Percentiles rank a stretch among this genome's conserved stretches.
phyloP scores from a whole-genome alignment of 2,888 invertebrate genomes.

The Mycalesis mineus region DNA sequence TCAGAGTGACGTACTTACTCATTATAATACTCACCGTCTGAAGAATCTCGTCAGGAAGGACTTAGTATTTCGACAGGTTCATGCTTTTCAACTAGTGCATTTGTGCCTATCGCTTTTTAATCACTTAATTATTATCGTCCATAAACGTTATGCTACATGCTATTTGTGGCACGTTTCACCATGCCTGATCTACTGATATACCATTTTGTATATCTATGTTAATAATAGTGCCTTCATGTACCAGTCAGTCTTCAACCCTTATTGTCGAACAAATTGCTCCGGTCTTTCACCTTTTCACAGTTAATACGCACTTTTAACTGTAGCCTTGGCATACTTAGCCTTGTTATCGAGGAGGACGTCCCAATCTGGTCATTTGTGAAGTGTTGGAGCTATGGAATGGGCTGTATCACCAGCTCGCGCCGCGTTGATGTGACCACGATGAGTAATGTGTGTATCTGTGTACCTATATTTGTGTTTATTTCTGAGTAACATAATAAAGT shows the following conservation, averaged over 20 bases:
- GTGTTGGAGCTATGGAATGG: slow-evolving; percentile 45
- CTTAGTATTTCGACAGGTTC: too few relatives aligned
- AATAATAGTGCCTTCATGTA: slow-evolving; percentile 31
- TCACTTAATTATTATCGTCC: too few relatives aligned
- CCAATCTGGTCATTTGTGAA: neutral
- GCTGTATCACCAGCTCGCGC: slow-evolving; percentile 57
- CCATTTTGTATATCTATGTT: neutral
- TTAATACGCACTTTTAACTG: slow-evolving; percentile 26
- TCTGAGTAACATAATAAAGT: too few relatives aligned
- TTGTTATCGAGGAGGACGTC: neutral
- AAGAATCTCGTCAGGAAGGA: too few relatives aligned
- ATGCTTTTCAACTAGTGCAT: too few relatives aligned
- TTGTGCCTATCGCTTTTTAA: too few relatives aligned
- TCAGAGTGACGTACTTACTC: too few relatives aligned
- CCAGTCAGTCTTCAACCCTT: slow-evolving; percentile 42
- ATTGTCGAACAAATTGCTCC: slow-evolving; percentile 40
- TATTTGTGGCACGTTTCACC: neutral
- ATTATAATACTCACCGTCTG: too few relatives aligned
- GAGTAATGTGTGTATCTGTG: slow-evolving; percentile 39
- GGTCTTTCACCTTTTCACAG: slow-evolving; percentile 15
- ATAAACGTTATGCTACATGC: too few relatives aligned
- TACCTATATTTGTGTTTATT: too few relatives aligned
- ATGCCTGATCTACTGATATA: neutral
- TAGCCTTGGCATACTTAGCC: slow-evolving; percentile 51
- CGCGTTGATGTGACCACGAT: slow-evolving; percentile 36